Conservation (phyloP, 2,888 invertebrate species). For the Nomada flava region DNA sequence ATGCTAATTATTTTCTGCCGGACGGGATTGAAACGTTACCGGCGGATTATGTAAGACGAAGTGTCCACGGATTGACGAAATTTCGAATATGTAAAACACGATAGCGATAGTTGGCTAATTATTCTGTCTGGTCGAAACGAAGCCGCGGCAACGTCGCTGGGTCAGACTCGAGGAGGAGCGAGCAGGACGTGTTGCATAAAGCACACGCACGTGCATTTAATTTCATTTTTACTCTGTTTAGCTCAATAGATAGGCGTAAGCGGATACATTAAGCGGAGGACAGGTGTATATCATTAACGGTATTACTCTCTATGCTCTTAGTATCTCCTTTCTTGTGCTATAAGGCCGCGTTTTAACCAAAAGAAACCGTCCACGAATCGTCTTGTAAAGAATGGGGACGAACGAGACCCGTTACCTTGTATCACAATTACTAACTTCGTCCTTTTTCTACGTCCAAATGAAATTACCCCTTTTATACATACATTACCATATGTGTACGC, state of each 20-base stretch:
- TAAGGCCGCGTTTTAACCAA: slow-evolving; percentile 69
- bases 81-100: slow-evolving; percentile 1
- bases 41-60: neutral
- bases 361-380: slow-evolving; percentile 55
- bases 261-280: slow-evolving; percentile 70
- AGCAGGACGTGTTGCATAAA: slow-evolving; percentile 64
- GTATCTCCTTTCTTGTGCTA: neutral
- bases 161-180: slow-evolving; percentile 71
- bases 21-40: neutral
- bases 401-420: slow-evolving; percentile 67
- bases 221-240: slow-evolving; percentile 54
- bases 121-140: slow-evolving; percentile 56
- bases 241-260: slow-evolving; percentile 72
- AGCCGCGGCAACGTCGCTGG: slow-evolving; percentile 79
- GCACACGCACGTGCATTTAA: slow-evolving; percentile 65
- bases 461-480: slow-evolving; percentile 56
- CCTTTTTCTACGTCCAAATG: slow-evolving; percentile 62
- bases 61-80: neutral
- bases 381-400: slow-evolving; percentile 46
- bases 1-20: neutral
- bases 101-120: slow-evolving; percentile 5
- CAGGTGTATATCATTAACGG: slow-evolving; percentile 72
- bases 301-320: slow-evolving; percentile 44
- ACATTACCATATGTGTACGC: slow-evolving; percentile 62
- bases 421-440: slow-evolving; percentile 69